Conservation (phyloP, 2,113 vertebrate genomes). For the Serinus canaria region DNA sequence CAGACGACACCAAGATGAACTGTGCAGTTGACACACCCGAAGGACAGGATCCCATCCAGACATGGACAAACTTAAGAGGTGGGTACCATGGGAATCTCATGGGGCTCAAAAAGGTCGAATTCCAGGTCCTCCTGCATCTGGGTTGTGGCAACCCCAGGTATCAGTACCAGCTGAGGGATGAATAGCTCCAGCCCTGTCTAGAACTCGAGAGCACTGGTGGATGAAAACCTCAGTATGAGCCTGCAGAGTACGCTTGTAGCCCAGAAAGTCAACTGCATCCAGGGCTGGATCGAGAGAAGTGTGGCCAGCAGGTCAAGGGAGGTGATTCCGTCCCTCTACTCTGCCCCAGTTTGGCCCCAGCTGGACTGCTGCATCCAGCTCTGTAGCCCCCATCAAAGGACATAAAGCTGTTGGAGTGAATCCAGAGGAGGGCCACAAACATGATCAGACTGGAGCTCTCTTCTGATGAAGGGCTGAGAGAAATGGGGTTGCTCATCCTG, state of each 20-base stretch:
- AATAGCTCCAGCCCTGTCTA: not conserved
- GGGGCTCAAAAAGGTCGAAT: not conserved
- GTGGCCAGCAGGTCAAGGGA: not conserved
- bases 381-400: not conserved
- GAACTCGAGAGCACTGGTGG: not conserved
- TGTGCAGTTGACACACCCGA: not conserved
- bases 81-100: not conserved
- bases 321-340: not conserved
- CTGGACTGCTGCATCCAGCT: not conserved
- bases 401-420: not conserved
- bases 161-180: not conserved
- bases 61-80: not conserved
- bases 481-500: not conserved
- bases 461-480: not conserved
- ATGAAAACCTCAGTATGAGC: not conserved
- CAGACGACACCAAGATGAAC: not conserved
- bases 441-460: not conserved
- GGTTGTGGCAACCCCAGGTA: not conserved
- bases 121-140: not conserved
- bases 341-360: not conserved
- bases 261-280: not conserved
- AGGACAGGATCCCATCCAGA: not conserved
- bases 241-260: accelerated
- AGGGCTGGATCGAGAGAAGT: not conserved
- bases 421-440: not conserved